These are phyloP conservation scores for Nasonia vitripennis DNA, from an alignment of 1,140 invertebrate species.

Conservation along the genomic window DNA sequence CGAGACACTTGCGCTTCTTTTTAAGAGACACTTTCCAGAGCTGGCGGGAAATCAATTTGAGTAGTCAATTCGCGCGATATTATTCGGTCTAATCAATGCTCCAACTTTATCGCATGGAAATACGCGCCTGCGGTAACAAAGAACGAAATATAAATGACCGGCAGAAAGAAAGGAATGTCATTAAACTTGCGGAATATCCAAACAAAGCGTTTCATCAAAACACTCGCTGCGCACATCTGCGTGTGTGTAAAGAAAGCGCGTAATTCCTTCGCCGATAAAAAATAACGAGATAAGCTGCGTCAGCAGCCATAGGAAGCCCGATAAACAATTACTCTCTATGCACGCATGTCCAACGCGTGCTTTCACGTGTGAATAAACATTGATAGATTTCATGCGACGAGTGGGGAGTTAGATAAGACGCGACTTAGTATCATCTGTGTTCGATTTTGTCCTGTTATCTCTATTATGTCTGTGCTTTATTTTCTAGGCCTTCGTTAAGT, in stretches of 20 bases:
- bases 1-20: not conserved
- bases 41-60: not conserved
- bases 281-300: not conserved
- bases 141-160: not conserved
- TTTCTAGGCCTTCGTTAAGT: not conserved
- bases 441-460: slow-evolving; percentile 9
- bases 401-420: not conserved
- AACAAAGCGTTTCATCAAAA: not conserved
- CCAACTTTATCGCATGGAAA: no score
- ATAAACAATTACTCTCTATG: not conserved
- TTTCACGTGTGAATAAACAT: not conserved
- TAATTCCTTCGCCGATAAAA: not conserved
- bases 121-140: no score
- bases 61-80: not conserved
- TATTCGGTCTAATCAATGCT: no score
- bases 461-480: slow-evolving; percentile 24
- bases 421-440: not conserved
- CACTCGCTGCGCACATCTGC: not conserved
- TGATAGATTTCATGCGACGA: not conserved
- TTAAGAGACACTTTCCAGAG: not conserved
- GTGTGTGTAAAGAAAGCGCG: not conserved
- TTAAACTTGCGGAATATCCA: not conserved
- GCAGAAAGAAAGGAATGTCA: not conserved
- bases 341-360: not conserved
- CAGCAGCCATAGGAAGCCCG: not conserved